These are phyloP conservation scores for Bujurquina vittata DNA, from an alignment of 2,113 vertebrate genomes.

Conservation along the genomic window DNA sequence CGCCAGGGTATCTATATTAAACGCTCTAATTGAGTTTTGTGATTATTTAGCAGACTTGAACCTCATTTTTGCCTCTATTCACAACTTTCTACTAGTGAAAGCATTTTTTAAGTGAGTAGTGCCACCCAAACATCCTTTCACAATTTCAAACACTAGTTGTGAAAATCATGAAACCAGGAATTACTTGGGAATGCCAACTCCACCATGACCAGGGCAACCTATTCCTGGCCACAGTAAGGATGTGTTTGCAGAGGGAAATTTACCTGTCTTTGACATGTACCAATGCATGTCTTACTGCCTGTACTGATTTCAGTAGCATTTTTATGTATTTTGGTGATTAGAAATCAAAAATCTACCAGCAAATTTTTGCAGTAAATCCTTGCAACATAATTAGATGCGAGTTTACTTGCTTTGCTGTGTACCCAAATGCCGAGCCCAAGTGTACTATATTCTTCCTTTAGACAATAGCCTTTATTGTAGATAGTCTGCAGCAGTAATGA, in stretches of 20 bases:
- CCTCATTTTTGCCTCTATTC: constrained; percentile 16
- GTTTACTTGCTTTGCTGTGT: constrained; percentile 30
- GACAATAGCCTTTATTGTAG: constrained; percentile 51
- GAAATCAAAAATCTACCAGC: constrained; percentile 26
- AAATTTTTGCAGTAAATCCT: constrained; percentile 32
- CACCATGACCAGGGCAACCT: background rate
- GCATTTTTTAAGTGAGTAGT: background rate
- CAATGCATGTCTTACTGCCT: constrained; percentile 6
- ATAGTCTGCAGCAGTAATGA: constrained; percentile 36
- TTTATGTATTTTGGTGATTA: constrained; percentile 33
- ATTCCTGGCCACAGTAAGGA: background rate
- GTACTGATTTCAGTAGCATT: constrained; percentile 50
- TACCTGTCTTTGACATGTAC: background rate
- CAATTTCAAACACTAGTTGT: background rate
- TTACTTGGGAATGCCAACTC: background rate
- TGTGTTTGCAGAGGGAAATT: constrained; percentile 4
- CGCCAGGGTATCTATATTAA: constrained; percentile 1
- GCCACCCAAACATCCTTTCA: background rate
- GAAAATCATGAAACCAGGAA: background rate
- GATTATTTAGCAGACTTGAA: background rate
- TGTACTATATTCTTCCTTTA: constrained; percentile 46
- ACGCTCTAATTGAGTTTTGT: constrained; percentile 17
- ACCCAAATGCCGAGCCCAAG: constrained; percentile 19
- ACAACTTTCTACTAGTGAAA: background rate
- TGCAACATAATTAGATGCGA: constrained; percentile 4